Base-by-base conservation (phyloP, 2,888 invertebrate genomes). In the Scaptomyza cyrtandrae region DNA sequence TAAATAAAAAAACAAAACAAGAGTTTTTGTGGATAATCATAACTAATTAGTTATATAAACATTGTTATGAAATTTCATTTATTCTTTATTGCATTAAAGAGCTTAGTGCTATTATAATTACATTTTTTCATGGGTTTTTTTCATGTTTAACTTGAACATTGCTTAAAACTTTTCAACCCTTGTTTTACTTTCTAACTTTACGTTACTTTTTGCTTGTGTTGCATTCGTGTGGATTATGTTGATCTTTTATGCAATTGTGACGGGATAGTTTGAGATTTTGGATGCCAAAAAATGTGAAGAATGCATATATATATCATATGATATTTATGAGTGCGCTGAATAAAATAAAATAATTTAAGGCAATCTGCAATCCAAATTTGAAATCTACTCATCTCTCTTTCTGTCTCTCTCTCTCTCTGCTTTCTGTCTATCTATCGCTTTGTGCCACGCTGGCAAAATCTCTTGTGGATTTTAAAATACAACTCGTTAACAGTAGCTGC, bases 311-410 rank as follows among this genome's bases (percentile, higher is more conserved):
- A 24, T 24, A 24, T 41, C 53, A 37, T 44, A 53, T 37, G 55
- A 49, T 68, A 72, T 63, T 73, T 64, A 64, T 69, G 65, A 65
- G 53, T 27, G 41, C 24, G 35, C 48, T 19, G 31, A 45, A 14
- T 46, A 24, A 48, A 69, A 35, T 45, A 43, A 33, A 35, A 37
- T 39, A 52, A 58, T 52, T 59, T 58, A 45, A 46, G 39, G 50
- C 61, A 70, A 75, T 74, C 62, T 74, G 67, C 74, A 74, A 74
- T n/a, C 61, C 75, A 71, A 74, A 74, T 74, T 74, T 43, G 9
- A 56, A 54, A 16, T 48, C 48, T 16, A 1, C 9, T 6, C 37
- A 6, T 13, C 10, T n/a, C n/a, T 10, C 19, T 11, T 4, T 35
- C 41, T 11, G 43, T 31, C 29, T 43, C 33, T 43, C 61, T 16